Evolutionary conservation across 1,140 invertebrate genomes (phyloP).

Genomic region (Trigoniulus corallinus): DNA sequence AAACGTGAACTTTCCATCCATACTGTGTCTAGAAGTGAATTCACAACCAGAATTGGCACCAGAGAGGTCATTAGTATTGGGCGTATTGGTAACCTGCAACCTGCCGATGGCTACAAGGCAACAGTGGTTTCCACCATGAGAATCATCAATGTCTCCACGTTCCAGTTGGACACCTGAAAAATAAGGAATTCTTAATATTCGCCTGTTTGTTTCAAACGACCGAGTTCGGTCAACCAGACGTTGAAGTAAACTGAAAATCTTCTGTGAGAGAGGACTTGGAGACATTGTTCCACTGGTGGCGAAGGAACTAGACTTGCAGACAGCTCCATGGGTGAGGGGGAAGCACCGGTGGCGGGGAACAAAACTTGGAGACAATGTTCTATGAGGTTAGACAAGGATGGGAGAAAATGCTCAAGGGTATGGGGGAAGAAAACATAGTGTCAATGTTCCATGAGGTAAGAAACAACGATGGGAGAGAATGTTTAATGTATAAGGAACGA

Average conservation of each 20-base stretch:
- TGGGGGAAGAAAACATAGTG: neutral
- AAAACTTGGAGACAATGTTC: no score
- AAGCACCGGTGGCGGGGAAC: no score
- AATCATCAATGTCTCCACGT: constrained; percentile 48
- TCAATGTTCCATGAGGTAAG: neutral
- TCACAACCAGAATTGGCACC: constrained; percentile 70
- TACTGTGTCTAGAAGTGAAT: constrained; percentile 85
- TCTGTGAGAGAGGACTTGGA: no score
- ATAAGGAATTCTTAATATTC: neutral
- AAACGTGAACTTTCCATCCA: constrained; percentile 96
- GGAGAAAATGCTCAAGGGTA: constrained; percentile 11
- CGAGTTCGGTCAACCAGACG: no score
- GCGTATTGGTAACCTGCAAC: constrained; percentile 87
- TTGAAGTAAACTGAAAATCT: no score
- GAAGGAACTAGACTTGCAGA: constrained; percentile 1
- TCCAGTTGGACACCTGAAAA: constrained; percentile 60
- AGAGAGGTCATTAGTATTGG: constrained; percentile 73
- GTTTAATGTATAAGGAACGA: no score
- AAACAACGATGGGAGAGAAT: no score
- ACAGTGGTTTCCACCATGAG: constrained; percentile 54
- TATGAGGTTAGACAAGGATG: no score
- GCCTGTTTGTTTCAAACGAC: no score
- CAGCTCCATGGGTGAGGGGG: neutral
- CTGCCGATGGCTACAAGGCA: constrained; percentile 96
- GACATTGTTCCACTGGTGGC: no score